Evolutionary conservation across 1,140 invertebrate genomes (phyloP).

Genomic region (Drosophila sucinea): DNA sequence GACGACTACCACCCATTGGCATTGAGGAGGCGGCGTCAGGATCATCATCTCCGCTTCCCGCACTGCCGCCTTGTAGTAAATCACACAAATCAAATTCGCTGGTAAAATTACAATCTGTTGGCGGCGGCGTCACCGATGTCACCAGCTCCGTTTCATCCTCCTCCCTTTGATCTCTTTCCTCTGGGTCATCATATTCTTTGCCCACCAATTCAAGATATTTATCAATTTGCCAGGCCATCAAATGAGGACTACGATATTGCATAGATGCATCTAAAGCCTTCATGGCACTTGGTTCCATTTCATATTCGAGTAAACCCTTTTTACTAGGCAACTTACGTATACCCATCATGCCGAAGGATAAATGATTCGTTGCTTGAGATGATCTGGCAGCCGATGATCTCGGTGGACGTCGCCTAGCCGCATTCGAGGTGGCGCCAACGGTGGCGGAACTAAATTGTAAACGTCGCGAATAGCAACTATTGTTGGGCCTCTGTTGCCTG

Average conservation of each 20-base stretch:
- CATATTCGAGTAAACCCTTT: conserved; percentile 74
- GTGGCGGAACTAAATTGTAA: conserved; percentile 35
- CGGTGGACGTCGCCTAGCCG: conserved; percentile 2
- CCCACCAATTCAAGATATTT: conserved; percentile 64
- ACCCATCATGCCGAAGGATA: conserved; percentile 34
- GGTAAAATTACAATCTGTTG: conserved; percentile 72
- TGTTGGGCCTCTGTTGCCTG: conserved; percentile 24
- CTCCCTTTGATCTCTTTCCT: conserved; percentile 1
- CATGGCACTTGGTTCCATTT: conserved; percentile 64
- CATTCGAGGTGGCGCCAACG: not conserved
- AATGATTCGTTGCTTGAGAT: conserved; percentile 24
- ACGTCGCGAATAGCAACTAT: conserved; percentile 51
- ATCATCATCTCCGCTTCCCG: conserved; percentile 61
- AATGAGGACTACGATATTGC: conserved; percentile 56
- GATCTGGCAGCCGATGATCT: conserved; percentile 15
- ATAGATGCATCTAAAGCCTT: conserved; percentile 56
- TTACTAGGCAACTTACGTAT: conserved; percentile 74
- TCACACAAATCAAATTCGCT: conserved; percentile 78
- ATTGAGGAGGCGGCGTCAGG: not conserved
- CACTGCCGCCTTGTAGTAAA: conserved; percentile 49
- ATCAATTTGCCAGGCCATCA: conserved; percentile 70
- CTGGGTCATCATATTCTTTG: conserved; percentile 53
- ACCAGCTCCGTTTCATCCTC: not conserved
- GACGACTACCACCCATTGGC: conserved; percentile 33
- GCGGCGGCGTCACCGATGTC: conserved; percentile 52